These are phyloP conservation scores for Tromatobia lineatoria DNA, from an alignment of 2,888 invertebrate genomes.

Conservation along the genomic window DNA sequence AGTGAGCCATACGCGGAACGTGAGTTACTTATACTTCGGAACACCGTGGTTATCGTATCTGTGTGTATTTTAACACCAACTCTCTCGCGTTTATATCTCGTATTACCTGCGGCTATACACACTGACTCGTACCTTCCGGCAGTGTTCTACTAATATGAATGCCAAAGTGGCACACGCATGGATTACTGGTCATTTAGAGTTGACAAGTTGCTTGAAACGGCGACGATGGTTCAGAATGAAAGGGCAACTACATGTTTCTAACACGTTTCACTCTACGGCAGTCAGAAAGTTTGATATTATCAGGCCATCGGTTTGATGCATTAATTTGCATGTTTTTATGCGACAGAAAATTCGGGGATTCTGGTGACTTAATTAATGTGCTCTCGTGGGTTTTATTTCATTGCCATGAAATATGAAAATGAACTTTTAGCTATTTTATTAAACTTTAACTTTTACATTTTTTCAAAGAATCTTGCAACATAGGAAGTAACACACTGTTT, in stretches of 20 bases:
- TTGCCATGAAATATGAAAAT: background rate
- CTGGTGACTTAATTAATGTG: background rate
- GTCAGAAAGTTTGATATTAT: background rate
- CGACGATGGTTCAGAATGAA: background rate
- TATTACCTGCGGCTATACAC: slow-evolving; percentile 1
- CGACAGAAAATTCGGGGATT: background rate
- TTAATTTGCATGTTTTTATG: background rate
- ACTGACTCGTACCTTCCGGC: slow-evolving; percentile 41
- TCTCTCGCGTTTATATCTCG: slow-evolving; percentile 20
- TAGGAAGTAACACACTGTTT: no score
- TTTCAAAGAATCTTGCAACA: no score
- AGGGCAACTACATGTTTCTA: background rate
- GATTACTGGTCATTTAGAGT: slow-evolving; percentile 51
- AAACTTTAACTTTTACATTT: no score
- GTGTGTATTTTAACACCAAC: slow-evolving; percentile 38
- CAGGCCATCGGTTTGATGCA: background rate
- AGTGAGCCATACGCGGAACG: slow-evolving; percentile 78
- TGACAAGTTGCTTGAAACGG: slow-evolving; percentile 18
- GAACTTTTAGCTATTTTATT: no score
- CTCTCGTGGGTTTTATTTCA: background rate
- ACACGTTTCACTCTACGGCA: background rate
- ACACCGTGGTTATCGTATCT: slow-evolving; percentile 9
- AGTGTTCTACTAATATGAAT: slow-evolving; percentile 50
- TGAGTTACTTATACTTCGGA: slow-evolving; percentile 54
- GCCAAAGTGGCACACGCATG: slow-evolving; percentile 60